Conservation (phyloP, 2,113 vertebrate genomes). For the Brachionichthys hirsutus region DNA sequence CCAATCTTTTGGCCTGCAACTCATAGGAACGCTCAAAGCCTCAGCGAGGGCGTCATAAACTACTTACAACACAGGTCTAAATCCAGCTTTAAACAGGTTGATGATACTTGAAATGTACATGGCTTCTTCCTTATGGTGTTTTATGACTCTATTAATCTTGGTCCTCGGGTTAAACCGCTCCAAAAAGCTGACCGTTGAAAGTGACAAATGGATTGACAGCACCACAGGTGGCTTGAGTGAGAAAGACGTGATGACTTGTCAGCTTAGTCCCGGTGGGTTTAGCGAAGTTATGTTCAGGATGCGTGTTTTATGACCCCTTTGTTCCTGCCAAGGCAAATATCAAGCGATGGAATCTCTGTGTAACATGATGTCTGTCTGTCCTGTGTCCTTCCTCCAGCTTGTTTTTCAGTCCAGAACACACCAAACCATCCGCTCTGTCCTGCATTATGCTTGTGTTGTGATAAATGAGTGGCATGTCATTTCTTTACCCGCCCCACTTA, state of each 20-base stretch:
- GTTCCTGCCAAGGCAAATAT: conserved; percentile 54
- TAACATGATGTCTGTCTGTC: conserved; percentile 3
- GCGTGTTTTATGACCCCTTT: conserved; percentile 32
- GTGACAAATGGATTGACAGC: neutral
- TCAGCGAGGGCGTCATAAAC: no score
- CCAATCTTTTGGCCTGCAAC: no score
- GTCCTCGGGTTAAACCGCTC: conserved; percentile 4
- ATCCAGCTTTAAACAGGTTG: neutral
- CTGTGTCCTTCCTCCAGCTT: neutral
- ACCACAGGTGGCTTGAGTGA: conserved; percentile 34
- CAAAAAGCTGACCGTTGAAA: conserved; percentile 10
- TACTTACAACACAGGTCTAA: neutral
- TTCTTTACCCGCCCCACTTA: conserved; percentile 37
- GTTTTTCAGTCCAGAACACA: conserved; percentile 35
- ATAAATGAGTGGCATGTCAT: conserved; percentile 56
- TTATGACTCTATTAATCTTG: neutral
- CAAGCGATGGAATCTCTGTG: conserved; percentile 47
- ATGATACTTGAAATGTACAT: neutral
- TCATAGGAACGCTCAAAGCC: no score
- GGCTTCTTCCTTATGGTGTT: neutral
- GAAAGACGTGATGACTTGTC: neutral
- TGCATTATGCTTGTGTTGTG: conserved; percentile 31
- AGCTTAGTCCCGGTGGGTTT: conserved; percentile 13
- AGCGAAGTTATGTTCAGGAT: conserved; percentile 38
- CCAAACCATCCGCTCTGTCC: conserved; percentile 5